These are phyloP conservation scores for Danio kyathit DNA, from an alignment of 2,797 vertebrate genomes.

Conservation along the genomic window DNA sequence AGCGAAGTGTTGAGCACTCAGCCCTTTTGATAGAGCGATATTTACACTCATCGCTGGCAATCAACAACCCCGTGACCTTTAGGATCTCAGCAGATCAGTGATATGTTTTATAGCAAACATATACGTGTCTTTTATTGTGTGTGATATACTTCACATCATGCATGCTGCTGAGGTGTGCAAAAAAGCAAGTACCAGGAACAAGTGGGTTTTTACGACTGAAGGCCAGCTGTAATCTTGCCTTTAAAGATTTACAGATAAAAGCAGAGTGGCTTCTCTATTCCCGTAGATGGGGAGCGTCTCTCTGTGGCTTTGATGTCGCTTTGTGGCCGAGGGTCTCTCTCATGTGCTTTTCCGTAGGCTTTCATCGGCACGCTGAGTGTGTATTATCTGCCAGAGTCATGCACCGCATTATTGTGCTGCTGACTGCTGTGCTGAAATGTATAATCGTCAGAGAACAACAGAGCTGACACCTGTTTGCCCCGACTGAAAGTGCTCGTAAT, in stretches of 20 bases:
- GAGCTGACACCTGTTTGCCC: conserved; percentile 33
- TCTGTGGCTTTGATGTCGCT: conserved; percentile 52
- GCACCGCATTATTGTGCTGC: conserved; percentile 22
- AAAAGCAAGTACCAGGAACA: conserved; percentile 56
- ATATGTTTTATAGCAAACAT: conserved; percentile 44
- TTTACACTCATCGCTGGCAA: conserved; percentile 4
- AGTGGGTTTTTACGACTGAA: conserved; percentile 55
- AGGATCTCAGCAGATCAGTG: conserved; percentile 16
- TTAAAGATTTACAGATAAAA: conserved; percentile 65
- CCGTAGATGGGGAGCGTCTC: conserved; percentile 42
- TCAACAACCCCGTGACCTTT: conserved; percentile 29
- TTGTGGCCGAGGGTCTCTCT: conserved; percentile 38
- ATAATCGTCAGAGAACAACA: conserved; percentile 39
- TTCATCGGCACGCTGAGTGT: conserved; percentile 39
- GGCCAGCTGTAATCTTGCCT: conserved; percentile 54
- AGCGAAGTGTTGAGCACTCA: conserved; percentile 23
- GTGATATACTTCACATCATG: conserved; percentile 27
- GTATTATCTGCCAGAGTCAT: conserved; percentile 41
- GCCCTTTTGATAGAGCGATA: neutral
- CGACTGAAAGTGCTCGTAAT: conserved; percentile 41
- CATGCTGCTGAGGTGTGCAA: conserved; percentile 47
- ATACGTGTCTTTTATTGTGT: conserved; percentile 26
- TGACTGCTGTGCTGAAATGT: conserved; percentile 20
- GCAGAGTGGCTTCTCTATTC: conserved; percentile 53
- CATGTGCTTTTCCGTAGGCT: conserved; percentile 38